These are phyloP conservation scores for human (Homo sapiens) DNA, from an alignment of 2,113 vertebrate species.

Conservation along the genomic window DNA sequence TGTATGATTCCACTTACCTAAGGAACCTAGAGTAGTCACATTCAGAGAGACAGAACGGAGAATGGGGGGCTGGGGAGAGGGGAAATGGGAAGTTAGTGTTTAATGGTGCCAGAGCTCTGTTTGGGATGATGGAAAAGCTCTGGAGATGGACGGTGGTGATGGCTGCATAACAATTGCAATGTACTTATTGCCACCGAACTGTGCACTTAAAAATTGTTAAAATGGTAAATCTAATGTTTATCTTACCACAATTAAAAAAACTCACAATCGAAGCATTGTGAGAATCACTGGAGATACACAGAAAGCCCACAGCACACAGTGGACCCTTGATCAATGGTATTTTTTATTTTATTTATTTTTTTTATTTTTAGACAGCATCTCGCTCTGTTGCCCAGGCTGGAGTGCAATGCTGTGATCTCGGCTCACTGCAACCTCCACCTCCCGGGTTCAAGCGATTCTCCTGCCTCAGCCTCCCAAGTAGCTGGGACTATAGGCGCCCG, in stretches of 20 bases:
- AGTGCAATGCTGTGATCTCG: too few species aligned
- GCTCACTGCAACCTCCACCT: too few species aligned
- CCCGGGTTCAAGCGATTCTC: too few species aligned
- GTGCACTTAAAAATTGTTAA: not conserved
- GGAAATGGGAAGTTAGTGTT: accelerated
- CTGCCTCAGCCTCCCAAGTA: too few species aligned
- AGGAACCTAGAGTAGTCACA: not conserved
- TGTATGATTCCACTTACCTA: accelerated
- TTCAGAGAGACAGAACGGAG: not conserved
- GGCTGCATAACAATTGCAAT: accelerated
- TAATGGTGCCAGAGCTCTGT: not conserved
- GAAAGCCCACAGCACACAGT: accelerated
- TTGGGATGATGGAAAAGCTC: not conserved
- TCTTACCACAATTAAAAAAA: too few species aligned
- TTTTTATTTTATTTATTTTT: not conserved
- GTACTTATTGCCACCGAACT: accelerated
- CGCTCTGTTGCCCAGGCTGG: too few species aligned
- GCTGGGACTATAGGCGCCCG: too few species aligned
- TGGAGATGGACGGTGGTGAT: accelerated
- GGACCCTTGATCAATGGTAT: not conserved
- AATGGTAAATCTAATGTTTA: too few species aligned
- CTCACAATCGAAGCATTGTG: accelerated
- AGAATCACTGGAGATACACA: accelerated
- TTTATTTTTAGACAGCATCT: too few species aligned
- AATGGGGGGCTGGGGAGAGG: not conserved